Conservation (phyloP, 2,113 vertebrate genomes). For the Chloebia gouldiae region DNA sequence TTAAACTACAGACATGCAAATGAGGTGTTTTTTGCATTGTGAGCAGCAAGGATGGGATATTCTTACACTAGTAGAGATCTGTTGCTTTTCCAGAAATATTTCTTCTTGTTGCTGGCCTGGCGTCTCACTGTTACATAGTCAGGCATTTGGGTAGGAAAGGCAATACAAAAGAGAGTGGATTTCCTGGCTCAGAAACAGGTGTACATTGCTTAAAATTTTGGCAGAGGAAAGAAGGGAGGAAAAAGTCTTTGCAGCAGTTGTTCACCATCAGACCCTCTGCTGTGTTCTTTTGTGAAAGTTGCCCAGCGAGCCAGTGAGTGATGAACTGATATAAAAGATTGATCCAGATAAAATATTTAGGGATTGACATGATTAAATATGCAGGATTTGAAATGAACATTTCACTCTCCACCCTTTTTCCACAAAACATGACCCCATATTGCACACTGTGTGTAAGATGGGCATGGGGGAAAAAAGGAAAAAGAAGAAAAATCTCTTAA, state of each 20-base stretch:
- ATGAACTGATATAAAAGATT: background rate
- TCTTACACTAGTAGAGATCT: background rate
- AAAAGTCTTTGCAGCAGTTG: background rate
- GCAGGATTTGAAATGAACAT: background rate
- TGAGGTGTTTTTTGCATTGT: background rate
- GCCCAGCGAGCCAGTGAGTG: background rate
- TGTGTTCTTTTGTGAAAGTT: background rate
- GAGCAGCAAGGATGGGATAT: background rate
- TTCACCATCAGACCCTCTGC: background rate
- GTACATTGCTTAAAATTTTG: background rate
- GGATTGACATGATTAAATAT: background rate
- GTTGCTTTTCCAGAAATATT: background rate
- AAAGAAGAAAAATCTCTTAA: background rate
- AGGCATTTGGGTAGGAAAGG: background rate
- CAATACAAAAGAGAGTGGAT: background rate
- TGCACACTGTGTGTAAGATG: background rate
- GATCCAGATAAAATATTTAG: slow-evolving; percentile 11
- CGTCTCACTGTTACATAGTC: background rate
- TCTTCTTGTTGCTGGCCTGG: background rate
- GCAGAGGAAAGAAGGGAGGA: background rate
- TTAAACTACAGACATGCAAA: slow-evolving; percentile 1
- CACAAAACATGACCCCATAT: background rate
- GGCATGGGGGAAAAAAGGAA: background rate
- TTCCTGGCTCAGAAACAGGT: background rate
- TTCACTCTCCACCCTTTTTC: background rate